Percentiles rank a stretch among this genome's conserved stretches.
Evolutionary conservation across 2,797 vertebrate species (phyloP).

Genomic region (Gymnothorax javanicus): DNA sequence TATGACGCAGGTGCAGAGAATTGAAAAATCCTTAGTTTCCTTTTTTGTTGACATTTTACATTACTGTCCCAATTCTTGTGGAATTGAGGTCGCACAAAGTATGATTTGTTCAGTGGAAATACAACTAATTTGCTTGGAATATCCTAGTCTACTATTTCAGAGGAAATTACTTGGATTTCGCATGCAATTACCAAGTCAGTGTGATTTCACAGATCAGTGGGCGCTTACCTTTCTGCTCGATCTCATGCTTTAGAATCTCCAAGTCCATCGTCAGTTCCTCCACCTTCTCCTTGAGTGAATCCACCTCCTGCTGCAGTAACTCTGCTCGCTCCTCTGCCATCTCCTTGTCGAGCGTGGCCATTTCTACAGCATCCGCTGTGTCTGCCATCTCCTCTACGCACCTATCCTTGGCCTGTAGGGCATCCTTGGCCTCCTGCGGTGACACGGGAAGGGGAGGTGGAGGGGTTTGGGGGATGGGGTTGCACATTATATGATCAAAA

Average conservation of each 20-base stretch:
- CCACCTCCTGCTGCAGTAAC: constrained; percentile 93
- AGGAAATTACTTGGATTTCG: too few species aligned
- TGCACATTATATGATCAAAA: not conserved
- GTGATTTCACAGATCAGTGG: not conserved
- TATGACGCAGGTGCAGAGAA: too few species aligned
- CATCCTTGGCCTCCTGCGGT: constrained; percentile 90
- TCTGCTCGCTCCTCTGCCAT: constrained; percentile 96
- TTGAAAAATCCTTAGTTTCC: too few species aligned
- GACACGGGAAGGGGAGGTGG: not conserved
- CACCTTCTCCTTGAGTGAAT: constrained; percentile 88
- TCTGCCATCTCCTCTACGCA: constrained; percentile 99
- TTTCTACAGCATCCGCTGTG: constrained; percentile 94
- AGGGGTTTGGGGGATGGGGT: too few species aligned
- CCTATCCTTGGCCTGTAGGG: constrained; percentile 88
- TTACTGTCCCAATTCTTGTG: too few species aligned
- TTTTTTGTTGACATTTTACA: too few species aligned
- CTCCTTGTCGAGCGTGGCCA: constrained; percentile 98
- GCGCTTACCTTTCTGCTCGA: constrained; percentile 91
- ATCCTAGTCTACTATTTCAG: not conserved
- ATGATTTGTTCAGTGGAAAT: too few species aligned
- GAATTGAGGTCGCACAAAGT: too few species aligned
- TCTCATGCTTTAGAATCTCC: constrained; percentile 96
- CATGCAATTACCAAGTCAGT: not conserved
- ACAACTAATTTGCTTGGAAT: too few species aligned
- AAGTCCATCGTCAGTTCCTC: constrained; percentile 95